phyloP scores from a whole-genome alignment of 2,797 vertebrate genomes.

The Myotis planiceps region DNA sequence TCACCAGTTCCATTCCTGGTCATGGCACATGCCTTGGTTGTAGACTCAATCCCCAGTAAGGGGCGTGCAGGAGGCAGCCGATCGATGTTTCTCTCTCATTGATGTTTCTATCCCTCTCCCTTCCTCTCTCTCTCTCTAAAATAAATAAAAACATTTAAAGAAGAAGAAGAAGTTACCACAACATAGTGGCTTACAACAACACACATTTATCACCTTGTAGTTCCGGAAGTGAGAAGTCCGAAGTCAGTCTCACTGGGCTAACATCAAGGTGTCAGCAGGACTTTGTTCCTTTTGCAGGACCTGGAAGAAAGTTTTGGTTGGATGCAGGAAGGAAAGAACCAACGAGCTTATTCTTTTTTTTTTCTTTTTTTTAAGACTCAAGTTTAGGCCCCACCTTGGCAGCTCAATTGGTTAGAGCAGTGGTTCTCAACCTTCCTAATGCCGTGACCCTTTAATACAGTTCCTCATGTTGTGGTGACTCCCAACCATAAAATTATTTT shows the following conservation, averaged over 20 bases:
- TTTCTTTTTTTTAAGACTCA: neutral
- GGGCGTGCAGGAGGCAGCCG: too few species aligned
- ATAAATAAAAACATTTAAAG: too few species aligned
- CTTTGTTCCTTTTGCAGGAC: neutral
- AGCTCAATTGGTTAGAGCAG: neutral
- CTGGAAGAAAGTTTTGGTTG: neutral
- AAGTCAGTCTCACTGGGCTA: neutral
- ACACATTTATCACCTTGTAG: neutral
- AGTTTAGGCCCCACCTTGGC: neutral
- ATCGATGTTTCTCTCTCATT: too few species aligned
- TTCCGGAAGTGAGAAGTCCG: neutral
- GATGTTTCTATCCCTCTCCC: too few species aligned
- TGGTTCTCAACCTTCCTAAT: too few species aligned
- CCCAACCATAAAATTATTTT: too few species aligned
- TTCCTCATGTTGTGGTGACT: too few species aligned
- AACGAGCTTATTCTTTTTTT: neutral
- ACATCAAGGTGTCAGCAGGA: neutral
- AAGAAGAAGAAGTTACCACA: neutral
- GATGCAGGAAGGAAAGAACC: neutral
- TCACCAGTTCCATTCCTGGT: too few species aligned
- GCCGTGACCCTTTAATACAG: too few species aligned
- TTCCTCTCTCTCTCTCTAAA: too few species aligned
- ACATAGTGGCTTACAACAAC: neutral
- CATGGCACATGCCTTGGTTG: too few species aligned
- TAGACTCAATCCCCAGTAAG: too few species aligned